A percentile compares a stretch with the other conserved stretches of the same genome.
Evolutionary conservation across 2,888 invertebrate genomes (phyloP).

Genomic region (Nomada flava): DNA sequence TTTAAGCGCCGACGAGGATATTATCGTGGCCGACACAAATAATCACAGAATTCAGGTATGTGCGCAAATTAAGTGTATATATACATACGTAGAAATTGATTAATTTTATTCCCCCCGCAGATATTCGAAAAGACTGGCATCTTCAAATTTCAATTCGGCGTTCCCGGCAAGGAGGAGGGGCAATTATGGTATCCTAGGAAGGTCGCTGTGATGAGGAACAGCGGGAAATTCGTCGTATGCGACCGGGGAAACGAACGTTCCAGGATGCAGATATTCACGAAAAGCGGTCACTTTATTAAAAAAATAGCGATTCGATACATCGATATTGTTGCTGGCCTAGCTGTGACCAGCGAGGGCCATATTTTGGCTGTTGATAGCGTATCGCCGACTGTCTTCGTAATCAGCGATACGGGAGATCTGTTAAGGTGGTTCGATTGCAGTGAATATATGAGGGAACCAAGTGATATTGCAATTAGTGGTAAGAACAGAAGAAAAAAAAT

Average conservation of each 20-base stretch:
- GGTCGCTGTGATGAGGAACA: slow-evolving; percentile 95
- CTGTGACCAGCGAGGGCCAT: slow-evolving; percentile 95
- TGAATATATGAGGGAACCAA: slow-evolving; percentile 98
- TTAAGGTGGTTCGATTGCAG: slow-evolving; percentile 99
- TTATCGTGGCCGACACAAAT: slow-evolving; percentile 98
- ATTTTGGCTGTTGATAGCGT: slow-evolving; percentile 99
- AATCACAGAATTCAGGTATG: slow-evolving; percentile 96
- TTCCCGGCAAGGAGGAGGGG: slow-evolving; percentile 97
- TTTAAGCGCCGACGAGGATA: slow-evolving; percentile 96
- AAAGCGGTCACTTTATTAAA: slow-evolving; percentile 97
- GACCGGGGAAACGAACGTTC: slow-evolving; percentile 98
- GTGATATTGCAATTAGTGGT: slow-evolving; percentile 98
- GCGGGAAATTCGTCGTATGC: slow-evolving; percentile 97
- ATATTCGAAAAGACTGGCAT: slow-evolving; percentile 97
- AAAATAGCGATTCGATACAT: slow-evolving; percentile 96
- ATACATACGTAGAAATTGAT: too few relatives aligned
- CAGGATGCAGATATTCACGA: slow-evolving; percentile 98
- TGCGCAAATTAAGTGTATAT: too few relatives aligned
- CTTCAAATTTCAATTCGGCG: slow-evolving; percentile 97
- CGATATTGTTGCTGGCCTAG: slow-evolving; percentile 96
- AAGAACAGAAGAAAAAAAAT: not conserved
- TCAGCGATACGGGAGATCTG: slow-evolving; percentile 96
- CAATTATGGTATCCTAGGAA: slow-evolving; percentile 99
- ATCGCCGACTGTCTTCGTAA: slow-evolving; percentile 97
- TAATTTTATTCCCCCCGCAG: slow-evolving; percentile 83